These are phyloP conservation scores for Dissostichus mawsoni DNA, from an alignment of 2,113 vertebrate genomes.

Conservation along the genomic window DNA sequence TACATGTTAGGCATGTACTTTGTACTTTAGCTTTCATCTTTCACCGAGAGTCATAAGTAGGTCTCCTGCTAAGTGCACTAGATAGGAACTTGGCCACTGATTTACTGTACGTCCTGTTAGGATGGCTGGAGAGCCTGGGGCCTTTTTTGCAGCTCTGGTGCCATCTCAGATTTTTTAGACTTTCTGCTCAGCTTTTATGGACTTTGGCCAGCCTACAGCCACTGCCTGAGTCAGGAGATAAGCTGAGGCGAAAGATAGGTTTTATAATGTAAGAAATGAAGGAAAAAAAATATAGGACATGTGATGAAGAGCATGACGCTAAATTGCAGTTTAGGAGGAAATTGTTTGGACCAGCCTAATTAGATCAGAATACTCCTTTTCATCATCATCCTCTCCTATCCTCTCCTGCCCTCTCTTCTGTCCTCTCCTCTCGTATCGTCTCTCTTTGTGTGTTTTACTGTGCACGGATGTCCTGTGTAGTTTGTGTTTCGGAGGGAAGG, in stretches of 20 bases:
- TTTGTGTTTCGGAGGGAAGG: slow-evolving; percentile 75
- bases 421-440: background rate
- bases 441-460: slow-evolving; percentile 21
- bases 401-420: background rate
- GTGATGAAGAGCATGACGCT: slow-evolving; percentile 1
- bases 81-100: slow-evolving; percentile 65
- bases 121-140: slow-evolving; percentile 53
- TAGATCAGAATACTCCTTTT: slow-evolving; percentile 43
- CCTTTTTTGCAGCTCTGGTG: slow-evolving; percentile 43
- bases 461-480: slow-evolving; percentile 47
- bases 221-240: slow-evolving; percentile 26
- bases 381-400: slow-evolving; percentile 7
- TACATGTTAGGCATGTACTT: slow-evolving; percentile 34
- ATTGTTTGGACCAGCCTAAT: slow-evolving; percentile 39
- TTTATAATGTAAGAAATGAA: slow-evolving; percentile 16
- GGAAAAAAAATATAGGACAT: slow-evolving; percentile 20
- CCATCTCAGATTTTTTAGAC: slow-evolving; percentile 56
- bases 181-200: slow-evolving; percentile 36
- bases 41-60: slow-evolving; percentile 56
- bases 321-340: slow-evolving; percentile 26
- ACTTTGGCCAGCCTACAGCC: slow-evolving; percentile 38
- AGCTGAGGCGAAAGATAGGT: slow-evolving; percentile 13
- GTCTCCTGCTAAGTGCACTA: slow-evolving; percentile 68
- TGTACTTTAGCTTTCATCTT: slow-evolving; percentile 55
- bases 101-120: slow-evolving; percentile 60